Percentiles rank a stretch among this genome's conserved stretches.
phyloP scores from a whole-genome alignment of 2,888 invertebrate genomes.

The Metopia argyrocephala region DNA sequence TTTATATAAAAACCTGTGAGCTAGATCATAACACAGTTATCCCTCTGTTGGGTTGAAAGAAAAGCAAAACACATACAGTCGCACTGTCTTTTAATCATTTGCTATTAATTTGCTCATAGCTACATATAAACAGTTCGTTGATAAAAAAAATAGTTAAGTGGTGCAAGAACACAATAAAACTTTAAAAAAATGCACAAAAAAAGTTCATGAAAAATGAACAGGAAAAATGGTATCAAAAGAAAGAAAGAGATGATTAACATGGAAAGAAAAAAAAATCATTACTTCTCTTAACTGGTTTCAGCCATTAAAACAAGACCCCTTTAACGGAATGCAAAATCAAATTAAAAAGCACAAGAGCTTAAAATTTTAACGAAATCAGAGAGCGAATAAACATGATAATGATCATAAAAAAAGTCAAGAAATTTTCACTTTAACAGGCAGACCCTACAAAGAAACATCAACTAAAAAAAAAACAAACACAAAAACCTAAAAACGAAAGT shows the following conservation, averaged over 20 bases:
- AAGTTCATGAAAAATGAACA: background rate
- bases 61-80: background rate
- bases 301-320: constrained; percentile 26
- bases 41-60: too few relatives aligned
- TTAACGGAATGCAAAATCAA: constrained; percentile 12
- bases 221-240: background rate
- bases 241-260: background rate
- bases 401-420: constrained; percentile 1
- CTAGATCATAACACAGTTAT: too few relatives aligned
- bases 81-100: background rate
- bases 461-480: background rate
- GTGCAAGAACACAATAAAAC: background rate
- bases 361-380: background rate
- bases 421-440: constrained; percentile 28
- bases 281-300: constrained; percentile 47
- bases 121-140: background rate
- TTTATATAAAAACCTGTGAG: too few relatives aligned
- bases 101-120: background rate
- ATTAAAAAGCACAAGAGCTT: background rate
- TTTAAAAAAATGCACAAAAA: background rate
- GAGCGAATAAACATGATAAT: constrained; percentile 3
- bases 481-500: constrained; percentile 47
- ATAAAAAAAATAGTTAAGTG: background rate
- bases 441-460: background rate
- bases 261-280: too few relatives aligned